Evolutionary conservation across 2,797 vertebrate species (phyloP).

Genomic region (Labeo calbasu): DNA sequence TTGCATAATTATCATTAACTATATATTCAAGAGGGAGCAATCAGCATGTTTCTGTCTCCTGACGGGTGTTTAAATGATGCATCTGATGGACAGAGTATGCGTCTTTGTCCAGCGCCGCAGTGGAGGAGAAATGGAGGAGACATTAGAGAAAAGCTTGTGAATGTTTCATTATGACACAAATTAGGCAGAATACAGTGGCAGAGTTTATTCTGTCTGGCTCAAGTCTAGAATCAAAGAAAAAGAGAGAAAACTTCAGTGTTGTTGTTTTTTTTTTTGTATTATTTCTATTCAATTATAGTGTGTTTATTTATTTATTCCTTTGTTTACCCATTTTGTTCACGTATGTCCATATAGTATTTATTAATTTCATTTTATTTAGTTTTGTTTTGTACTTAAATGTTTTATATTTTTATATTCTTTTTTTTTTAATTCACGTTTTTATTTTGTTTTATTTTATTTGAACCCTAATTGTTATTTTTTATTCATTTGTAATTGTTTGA

Average conservation of each 20-base stretch:
- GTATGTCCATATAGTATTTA: no score
- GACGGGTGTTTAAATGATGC: conserved; percentile 32
- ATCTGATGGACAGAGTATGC: conserved; percentile 30
- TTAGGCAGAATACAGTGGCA: neutral
- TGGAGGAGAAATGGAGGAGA: conserved; percentile 11
- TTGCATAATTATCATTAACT: conserved; percentile 64
- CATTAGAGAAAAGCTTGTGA: conserved; percentile 51
- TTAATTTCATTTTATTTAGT: no score
- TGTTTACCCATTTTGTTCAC: no score
- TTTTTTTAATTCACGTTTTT: no score
- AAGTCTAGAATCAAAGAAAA: neutral
- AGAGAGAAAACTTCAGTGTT: neutral
- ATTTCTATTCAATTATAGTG: no score
- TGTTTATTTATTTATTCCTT: no score
- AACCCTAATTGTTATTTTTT: neutral
- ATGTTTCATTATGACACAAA: neutral
- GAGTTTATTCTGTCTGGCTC: neutral
- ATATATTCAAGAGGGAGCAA: conserved; percentile 57
- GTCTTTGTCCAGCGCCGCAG: conserved; percentile 50
- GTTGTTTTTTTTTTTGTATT: no score
- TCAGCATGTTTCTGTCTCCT: conserved; percentile 47
- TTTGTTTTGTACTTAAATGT: no score
- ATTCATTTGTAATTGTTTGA: neutral
- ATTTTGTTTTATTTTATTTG: neutral
- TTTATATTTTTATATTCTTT: no score